Percentiles rank a stretch among this genome's conserved stretches.
phyloP scores from a whole-genome alignment of 2,797 vertebrate species.

The Sebastes minor region DNA sequence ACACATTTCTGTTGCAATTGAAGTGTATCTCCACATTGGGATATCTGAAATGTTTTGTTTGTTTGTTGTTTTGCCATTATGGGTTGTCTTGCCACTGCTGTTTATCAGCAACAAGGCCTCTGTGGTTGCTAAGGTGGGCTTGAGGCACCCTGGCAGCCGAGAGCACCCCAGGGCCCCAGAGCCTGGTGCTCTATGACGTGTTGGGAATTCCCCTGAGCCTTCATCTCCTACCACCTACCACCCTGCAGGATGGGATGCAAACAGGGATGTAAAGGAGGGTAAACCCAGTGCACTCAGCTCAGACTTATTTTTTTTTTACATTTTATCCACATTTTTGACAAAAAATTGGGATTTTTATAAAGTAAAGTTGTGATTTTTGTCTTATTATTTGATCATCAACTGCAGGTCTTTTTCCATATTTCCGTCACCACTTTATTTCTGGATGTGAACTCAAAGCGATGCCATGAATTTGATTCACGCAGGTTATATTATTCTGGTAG shows the following conservation, averaged over 20 bases:
- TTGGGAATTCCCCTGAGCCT: slow-evolving; percentile 66
- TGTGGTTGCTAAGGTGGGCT: slow-evolving; percentile 64
- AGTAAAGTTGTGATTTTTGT: neutral
- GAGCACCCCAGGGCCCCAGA: slow-evolving; percentile 57
- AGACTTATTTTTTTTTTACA: neutral
- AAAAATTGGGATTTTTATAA: neutral
- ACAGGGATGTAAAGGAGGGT: slow-evolving; percentile 40
- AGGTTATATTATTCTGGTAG: slow-evolving; percentile 36
- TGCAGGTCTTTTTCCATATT: neutral
- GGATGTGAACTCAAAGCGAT: slow-evolving; percentile 12
- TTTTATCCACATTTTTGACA: neutral
- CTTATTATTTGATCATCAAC: neutral
- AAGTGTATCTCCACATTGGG: neutral
- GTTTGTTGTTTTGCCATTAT: slow-evolving; percentile 36
- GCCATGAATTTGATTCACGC: slow-evolving; percentile 41
- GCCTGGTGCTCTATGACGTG: slow-evolving; percentile 57
- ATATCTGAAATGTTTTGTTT: slow-evolving; percentile 31
- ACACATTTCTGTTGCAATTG: neutral
- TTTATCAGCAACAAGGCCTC: slow-evolving; percentile 58
- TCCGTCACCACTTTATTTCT: neutral
- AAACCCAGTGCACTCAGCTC: slow-evolving; percentile 9
- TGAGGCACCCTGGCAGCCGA: slow-evolving; percentile 59
- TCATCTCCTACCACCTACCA: slow-evolving; percentile 32
- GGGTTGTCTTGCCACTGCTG: slow-evolving; percentile 34
- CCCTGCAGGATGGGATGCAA: slow-evolving; percentile 44